These are phyloP conservation scores for Eledona agricola DNA, from an alignment of 2,888 invertebrate species.

Conservation along the genomic window DNA sequence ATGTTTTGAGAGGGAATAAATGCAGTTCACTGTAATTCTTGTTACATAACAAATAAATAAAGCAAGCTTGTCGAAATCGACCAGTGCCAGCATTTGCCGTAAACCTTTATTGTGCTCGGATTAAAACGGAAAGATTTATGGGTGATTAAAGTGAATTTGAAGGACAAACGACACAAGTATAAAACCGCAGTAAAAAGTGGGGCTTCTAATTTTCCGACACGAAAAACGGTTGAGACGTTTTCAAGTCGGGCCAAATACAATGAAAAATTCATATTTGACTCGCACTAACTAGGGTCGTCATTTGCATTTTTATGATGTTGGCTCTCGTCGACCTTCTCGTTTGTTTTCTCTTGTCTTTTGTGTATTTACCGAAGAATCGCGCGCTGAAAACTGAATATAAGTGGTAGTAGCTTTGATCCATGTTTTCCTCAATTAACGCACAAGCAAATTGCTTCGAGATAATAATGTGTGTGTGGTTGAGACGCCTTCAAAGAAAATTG, in stretches of 20 bases:
- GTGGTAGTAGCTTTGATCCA: slow-evolving; percentile 28
- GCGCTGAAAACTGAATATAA: slow-evolving; percentile 20
- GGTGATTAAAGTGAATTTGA: too few species aligned
- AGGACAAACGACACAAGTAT: too few species aligned
- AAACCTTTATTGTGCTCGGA: too few species aligned
- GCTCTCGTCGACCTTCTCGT: slow-evolving; percentile 48
- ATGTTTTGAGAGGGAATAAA: too few species aligned
- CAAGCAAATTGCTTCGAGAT: slow-evolving; percentile 31
- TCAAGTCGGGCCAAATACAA: slow-evolving; percentile 43
- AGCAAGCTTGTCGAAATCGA: too few species aligned
- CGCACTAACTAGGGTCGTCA: slow-evolving; percentile 50
- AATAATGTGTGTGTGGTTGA: slow-evolving; percentile 25
- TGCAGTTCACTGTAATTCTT: too few species aligned
- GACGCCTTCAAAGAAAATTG: slow-evolving; percentile 31
- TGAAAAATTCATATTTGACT: slow-evolving; percentile 52
- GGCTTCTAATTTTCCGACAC: slow-evolving; percentile 42
- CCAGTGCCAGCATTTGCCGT: too few species aligned
- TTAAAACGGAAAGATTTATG: too few species aligned
- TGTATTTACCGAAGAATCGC: slow-evolving; percentile 50
- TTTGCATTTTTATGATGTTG: slow-evolving; percentile 52
- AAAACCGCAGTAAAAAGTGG: slow-evolving; percentile 42
- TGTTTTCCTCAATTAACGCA: slow-evolving; percentile 32
- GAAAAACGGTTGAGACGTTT: slow-evolving; percentile 41
- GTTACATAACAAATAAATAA: not conserved
- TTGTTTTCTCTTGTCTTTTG: slow-evolving; percentile 53